Percentiles rank a stretch among this genome's conserved stretches.
Conservation (phyloP, 2,888 invertebrate species). For the Eupithecia abbreviata region DNA sequence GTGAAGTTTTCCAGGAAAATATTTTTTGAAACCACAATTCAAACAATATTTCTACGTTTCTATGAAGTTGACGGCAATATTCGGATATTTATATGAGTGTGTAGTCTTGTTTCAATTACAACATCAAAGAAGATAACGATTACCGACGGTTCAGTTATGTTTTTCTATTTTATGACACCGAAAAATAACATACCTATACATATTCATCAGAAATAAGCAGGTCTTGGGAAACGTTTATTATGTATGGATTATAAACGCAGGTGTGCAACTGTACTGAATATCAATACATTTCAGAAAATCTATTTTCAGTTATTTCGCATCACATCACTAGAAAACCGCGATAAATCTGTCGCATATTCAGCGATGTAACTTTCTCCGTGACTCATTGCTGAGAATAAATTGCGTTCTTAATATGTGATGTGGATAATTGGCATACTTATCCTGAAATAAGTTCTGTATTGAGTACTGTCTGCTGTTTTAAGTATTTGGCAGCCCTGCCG, state of each 20-base stretch:
- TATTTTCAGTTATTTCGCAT: conserved; percentile 13
- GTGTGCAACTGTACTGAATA: not conserved
- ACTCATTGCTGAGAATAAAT: conserved; percentile 81
- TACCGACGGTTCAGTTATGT: not conserved
- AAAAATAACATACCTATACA: not conserved
- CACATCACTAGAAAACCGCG: conserved; percentile 69
- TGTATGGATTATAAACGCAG: not conserved
- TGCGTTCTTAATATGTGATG: conserved; percentile 78
- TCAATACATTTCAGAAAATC: not conserved
- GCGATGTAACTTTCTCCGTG: conserved; percentile 82
- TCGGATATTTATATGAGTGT: not conserved
- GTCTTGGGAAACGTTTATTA: not conserved
- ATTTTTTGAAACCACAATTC: not conserved
- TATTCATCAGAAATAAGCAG: not conserved
- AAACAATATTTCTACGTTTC: not conserved
- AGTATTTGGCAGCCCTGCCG: conserved; percentile 30
- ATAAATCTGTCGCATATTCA: conserved; percentile 84
- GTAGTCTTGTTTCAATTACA: not conserved
- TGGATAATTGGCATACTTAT: conserved; percentile 80
- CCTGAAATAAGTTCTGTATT: conserved; percentile 70
- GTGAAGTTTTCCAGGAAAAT: not conserved
- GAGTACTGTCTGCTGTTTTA: conserved; percentile 42
- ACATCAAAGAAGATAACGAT: not conserved
- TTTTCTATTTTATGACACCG: not conserved
- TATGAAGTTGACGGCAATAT: not conserved